Evolutionary conservation across 1,140 invertebrate genomes (phyloP), one percentile per base, ranked within the genome.

Genomic region (Euura lappo): DNA sequence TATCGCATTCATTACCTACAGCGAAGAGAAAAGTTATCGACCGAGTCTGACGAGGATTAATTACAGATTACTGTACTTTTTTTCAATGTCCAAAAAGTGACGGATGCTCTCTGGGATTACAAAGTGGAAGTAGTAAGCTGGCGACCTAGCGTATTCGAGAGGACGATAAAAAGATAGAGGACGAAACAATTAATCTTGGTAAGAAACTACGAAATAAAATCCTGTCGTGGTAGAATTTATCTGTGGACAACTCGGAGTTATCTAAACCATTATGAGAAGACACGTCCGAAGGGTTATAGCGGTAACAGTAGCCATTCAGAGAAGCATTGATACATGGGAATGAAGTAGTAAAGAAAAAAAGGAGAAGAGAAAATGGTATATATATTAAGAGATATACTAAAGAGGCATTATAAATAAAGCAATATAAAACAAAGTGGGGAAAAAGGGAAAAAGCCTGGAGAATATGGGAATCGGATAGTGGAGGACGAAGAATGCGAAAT

Each of bases 141-240:
- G 28, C 28, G 28, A 28, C 28, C 28, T 28, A 28, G 28, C 28
- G 28, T 28, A 28, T 28, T 28, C 28, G 28, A 28, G 28, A 28
- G 1, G 28, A 28, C 28, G 28, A 28, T 28, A 28, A 28, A 28
- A 28, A 28, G 28, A 28, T 28, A 28, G 28, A 64, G 60, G 8
- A 13, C 8, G 13, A 64, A 64, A 64, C 60, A 64, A 64, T 64
- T 64, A 64, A 64, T 64, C 60, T 64, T 64, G 8, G 60, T 10
- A 64, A 13, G 13, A 64, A 64, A 64, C 60, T 13, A 64, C 60
- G 60, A 64, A 64, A 64, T 64, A 64, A 64, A 64, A 10, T 64
- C 60, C 8, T 13, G 60, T 64, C 60, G 8, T 10, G 60, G 60
- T 10, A 13, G 60, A 64, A 64, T 64, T 64, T 64, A 64, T 64